Conservation (phyloP, 2,888 invertebrate species). For the Tineola bisselliella region DNA sequence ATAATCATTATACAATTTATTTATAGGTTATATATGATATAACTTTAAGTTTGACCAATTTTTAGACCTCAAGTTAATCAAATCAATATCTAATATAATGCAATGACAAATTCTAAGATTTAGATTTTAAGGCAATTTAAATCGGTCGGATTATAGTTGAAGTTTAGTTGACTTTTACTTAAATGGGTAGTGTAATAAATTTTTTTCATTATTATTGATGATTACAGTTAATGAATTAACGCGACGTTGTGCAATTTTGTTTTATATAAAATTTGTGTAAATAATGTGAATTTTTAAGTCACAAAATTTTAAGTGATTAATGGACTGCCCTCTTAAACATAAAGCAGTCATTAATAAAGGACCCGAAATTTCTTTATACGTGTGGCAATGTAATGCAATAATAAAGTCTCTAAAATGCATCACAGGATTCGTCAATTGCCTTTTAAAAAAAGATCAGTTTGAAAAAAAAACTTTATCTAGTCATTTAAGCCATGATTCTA, state of each 20-base stretch:
- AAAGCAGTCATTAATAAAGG: neutral
- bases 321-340: neutral
- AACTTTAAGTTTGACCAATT: too few species aligned
- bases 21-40: too few species aligned
- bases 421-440: neutral
- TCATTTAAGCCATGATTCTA: slow-evolving; percentile 4
- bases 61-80: too few species aligned
- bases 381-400: neutral
- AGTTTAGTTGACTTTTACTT: neutral
- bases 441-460: neutral
- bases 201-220: neutral
- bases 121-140: too few species aligned
- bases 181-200: neutral
- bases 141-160: too few species aligned
- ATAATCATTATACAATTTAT: too few species aligned
- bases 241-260: neutral
- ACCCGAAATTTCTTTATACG: neutral
- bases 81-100: too few species aligned
- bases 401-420: neutral
- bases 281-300: neutral
- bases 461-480: neutral
- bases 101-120: too few species aligned
- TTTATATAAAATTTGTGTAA: neutral
- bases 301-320: neutral
- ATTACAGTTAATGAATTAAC: neutral